Evolutionary conservation across 2,888 invertebrate species (phyloP), one percentile per base, ranked within the genome.

Genomic region (Micropterix aruncella): DNA sequence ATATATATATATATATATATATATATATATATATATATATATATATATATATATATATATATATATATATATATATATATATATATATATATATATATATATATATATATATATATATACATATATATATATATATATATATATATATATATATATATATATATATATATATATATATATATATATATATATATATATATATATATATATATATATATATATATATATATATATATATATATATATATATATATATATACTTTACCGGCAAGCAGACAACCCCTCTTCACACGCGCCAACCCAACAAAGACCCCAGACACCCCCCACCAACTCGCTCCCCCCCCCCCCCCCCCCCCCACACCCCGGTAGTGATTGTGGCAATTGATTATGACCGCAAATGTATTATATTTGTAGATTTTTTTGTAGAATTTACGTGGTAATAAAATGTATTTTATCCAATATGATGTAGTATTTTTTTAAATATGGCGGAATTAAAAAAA

Each of bases 1-100:
- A 42, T 37, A 42, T 37, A 42, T 42, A 42, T 42, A 42, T 38
- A 42, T 9, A 38, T 37, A 42, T 42, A 42, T 42, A 36, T 42
- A 37, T 36, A 42, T 37, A 42, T 38, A 7, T 42, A 42, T 42
- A 9, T 42, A 42, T 37, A n/a, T n/a, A n/a, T n/a, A n/a, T n/a
- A n/a, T n/a, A n/a, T n/a, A n/a, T n/a, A n/a, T n/a, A n/a, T n/a
- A n/a, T n/a, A 27, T 27, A 27, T 12, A 27, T 9, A 27, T 12
- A 12, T 27, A 27, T 12, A 27, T 12, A 27, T 12, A 27, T 12
- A 27, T 27, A 27, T 27, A 27, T 27, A 27, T 27, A 27, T 27
- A 27, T 27, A 27, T 27, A 27, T 27, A 27, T 27, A 27, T 27
- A 27, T 27, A 27, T 27, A 27, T 27, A 27, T 27, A 27, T 27